Evolutionary conservation across 2,797 vertebrate species (phyloP).

Genomic region (Pitangus sulphuratus): DNA sequence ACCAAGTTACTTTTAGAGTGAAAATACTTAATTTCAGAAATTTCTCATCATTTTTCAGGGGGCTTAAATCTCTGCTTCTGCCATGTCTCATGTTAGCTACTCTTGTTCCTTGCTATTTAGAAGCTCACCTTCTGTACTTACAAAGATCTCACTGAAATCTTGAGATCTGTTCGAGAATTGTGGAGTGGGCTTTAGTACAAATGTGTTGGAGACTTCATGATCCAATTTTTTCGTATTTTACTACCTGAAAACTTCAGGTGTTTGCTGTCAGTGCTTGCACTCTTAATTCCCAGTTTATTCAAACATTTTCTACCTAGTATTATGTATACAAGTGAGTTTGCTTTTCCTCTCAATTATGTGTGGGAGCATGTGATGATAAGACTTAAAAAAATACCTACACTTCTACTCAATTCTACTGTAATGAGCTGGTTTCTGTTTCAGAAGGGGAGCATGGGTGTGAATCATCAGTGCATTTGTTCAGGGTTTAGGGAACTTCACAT

Average conservation of each 20-base stretch:
- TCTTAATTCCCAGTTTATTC: background rate
- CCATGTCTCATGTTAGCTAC: background rate
- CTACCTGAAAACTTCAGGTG: background rate
- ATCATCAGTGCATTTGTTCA: background rate
- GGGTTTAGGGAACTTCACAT: background rate
- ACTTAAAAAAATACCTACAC: background rate
- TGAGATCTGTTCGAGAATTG: background rate
- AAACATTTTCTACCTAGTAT: background rate
- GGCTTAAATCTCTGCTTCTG: background rate
- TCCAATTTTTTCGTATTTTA: background rate
- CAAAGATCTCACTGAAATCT: background rate
- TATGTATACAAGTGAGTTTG: background rate
- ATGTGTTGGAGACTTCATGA: background rate
- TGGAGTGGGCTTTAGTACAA: background rate
- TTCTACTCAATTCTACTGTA: background rate
- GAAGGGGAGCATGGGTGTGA: background rate
- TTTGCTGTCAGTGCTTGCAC: background rate
- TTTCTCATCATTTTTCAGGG: fast-evolving
- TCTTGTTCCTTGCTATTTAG: background rate
- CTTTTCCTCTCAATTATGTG: fast-evolving
- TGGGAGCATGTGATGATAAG: background rate
- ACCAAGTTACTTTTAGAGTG: background rate
- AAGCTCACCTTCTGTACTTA: background rate
- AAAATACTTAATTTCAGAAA: background rate
- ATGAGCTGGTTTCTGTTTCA: background rate